phyloP scores from a whole-genome alignment of 2,888 invertebrate genomes.

The Meloe dianella region DNA sequence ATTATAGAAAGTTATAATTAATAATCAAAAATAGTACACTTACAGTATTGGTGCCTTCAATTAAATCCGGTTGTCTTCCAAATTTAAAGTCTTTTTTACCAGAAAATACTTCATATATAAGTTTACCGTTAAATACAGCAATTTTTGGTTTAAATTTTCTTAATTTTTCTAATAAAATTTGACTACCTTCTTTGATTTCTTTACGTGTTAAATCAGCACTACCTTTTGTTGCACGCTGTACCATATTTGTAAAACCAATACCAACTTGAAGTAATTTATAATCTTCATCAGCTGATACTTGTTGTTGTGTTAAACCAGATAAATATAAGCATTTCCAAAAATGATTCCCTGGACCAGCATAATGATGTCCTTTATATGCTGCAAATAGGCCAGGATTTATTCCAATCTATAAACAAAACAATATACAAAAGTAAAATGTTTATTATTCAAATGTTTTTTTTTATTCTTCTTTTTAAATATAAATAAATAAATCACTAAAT shows the following conservation, averaged over 20 bases:
- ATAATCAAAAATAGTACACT: slow-evolving; percentile 54
- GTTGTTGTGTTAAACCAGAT: slow-evolving; percentile 92
- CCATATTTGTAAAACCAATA: slow-evolving; percentile 98
- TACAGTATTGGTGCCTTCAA: slow-evolving; percentile 94
- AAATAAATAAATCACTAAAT: too few relatives aligned
- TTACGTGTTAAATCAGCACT: slow-evolving; percentile 93
- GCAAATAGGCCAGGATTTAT: slow-evolving; percentile 98
- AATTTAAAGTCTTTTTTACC: slow-evolving; percentile 97
- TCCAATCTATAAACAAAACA: slow-evolving; percentile 77
- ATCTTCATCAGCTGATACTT: slow-evolving; percentile 96
- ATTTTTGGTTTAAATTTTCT: slow-evolving; percentile 93
- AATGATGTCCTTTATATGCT: slow-evolving; percentile 97
- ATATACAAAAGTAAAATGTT: too few relatives aligned
- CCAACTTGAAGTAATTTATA: slow-evolving; percentile 91
- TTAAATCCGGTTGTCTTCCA: slow-evolving; percentile 91
- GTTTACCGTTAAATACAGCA: slow-evolving; percentile 97
- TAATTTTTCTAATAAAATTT: slow-evolving; percentile 86
- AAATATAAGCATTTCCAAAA: slow-evolving; percentile 98
- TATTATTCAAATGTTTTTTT: too few relatives aligned
- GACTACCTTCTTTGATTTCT: slow-evolving; percentile 93
- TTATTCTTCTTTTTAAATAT: too few relatives aligned
- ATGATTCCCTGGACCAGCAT: slow-evolving; percentile 98
- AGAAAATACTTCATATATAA: slow-evolving; percentile 96
- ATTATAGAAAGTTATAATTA: neutral
- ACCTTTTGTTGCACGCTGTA: slow-evolving; percentile 92